phyloP scores from a whole-genome alignment of 2,113 vertebrate species.

The Boulengeromyrus knoepffleri region DNA sequence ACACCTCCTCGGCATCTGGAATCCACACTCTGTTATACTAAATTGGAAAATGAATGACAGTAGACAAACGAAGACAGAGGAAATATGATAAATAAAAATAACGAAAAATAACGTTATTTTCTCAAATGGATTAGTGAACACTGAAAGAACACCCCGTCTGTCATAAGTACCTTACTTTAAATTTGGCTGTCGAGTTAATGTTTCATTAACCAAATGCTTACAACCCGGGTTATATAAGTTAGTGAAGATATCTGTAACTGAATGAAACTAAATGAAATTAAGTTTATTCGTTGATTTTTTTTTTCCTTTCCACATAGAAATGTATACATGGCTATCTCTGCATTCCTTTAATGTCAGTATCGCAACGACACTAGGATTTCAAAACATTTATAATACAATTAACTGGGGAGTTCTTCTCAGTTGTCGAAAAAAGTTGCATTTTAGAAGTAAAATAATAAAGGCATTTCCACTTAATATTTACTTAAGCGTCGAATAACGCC shows the following conservation, averaged over 20 bases:
- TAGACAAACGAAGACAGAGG: background rate
- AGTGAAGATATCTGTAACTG: background rate
- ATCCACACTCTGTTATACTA: conserved; percentile 97
- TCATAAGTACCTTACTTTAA: background rate
- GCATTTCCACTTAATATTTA: background rate
- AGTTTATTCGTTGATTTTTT: background rate
- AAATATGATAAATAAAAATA: background rate
- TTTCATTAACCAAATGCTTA: background rate
- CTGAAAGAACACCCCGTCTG: background rate
- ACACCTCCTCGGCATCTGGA: conserved; percentile 80
- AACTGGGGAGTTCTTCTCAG: background rate
- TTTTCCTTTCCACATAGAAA: background rate
- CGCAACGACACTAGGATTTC: background rate
- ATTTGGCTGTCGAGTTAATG: background rate
- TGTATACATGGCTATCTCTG: background rate
- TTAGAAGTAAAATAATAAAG: background rate
- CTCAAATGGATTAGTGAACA: background rate
- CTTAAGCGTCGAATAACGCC: background rate
- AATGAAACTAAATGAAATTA: background rate
- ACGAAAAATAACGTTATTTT: background rate
- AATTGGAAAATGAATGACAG: background rate
- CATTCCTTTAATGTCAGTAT: conserved; percentile 2
- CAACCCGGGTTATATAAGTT: background rate
- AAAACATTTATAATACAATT: background rate
- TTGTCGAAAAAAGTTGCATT: background rate